Conservation (phyloP, 2,888 invertebrate genomes). For the Melipona bicolor region DNA sequence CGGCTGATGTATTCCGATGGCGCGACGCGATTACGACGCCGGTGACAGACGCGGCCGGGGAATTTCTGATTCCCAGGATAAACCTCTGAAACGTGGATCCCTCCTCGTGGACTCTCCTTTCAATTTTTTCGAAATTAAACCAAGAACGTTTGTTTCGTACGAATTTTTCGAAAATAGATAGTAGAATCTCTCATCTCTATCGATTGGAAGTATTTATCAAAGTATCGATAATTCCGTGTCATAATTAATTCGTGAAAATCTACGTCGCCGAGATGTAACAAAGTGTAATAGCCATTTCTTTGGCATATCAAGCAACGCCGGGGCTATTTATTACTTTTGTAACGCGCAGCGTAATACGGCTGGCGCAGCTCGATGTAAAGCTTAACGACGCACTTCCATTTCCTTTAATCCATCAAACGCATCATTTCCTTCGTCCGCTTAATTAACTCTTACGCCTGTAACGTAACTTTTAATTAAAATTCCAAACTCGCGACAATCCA, state of each 20-base stretch:
- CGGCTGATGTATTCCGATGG: conserved; percentile 47
- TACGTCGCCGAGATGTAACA: too few relatives aligned
- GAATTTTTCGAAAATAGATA: background rate
- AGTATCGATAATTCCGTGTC: too few relatives aligned
- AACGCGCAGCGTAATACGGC: background rate
- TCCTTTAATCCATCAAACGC: background rate
- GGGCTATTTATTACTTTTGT: background rate
- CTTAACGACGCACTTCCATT: background rate
- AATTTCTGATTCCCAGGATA: conserved; percentile 35
- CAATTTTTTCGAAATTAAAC: background rate
- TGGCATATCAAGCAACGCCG: background rate
- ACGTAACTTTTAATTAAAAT: background rate
- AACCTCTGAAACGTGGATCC: background rate
- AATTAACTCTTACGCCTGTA: background rate
- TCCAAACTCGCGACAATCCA: background rate
- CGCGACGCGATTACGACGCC: conserved; percentile 39
- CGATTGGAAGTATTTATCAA: too few relatives aligned
- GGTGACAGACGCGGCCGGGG: conserved; percentile 7
- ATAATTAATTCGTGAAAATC: background rate
- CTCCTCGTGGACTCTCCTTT: background rate
- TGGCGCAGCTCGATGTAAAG: background rate
- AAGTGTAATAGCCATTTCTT: background rate
- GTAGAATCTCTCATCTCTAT: too few relatives aligned
- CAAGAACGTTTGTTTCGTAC: background rate
- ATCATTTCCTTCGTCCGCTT: background rate